Evolutionary conservation across 2,797 vertebrate genomes (phyloP).

Genomic region (Myotis vivesi): DNA sequence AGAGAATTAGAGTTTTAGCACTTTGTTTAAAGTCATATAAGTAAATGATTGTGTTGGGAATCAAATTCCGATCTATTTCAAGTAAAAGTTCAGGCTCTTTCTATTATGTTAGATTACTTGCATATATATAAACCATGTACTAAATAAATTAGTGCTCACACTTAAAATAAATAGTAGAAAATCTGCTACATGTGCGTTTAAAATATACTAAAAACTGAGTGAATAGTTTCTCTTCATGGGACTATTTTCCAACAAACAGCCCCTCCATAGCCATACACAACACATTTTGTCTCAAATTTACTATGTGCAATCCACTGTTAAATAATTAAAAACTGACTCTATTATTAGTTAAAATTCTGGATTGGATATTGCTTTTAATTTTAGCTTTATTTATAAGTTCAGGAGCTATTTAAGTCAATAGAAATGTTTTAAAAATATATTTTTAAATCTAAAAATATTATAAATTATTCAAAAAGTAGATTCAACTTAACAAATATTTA

Average conservation of each 20-base stretch:
- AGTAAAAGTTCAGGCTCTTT: neutral
- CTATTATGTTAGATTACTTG: neutral
- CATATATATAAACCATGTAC: neutral
- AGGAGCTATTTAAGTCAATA: neutral
- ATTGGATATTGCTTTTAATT: neutral
- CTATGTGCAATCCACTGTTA: neutral
- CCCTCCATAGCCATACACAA: neutral
- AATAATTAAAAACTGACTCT: neutral
- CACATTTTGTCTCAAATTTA: neutral
- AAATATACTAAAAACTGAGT: neutral
- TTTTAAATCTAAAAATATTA: neutral
- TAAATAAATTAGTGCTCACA: neutral
- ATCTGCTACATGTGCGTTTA: neutral
- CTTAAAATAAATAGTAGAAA: neutral
- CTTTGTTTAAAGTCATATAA: constrained; percentile 19
- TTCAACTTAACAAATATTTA: constrained; percentile 1
- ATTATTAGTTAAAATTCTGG: neutral
- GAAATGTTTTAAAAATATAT: neutral
- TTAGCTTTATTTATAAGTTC: constrained; percentile 5
- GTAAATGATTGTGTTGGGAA: neutral
- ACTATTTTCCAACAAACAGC: neutral
- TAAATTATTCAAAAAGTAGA: neutral
- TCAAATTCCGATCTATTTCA: neutral
- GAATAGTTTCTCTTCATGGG: neutral
- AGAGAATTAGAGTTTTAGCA: neutral